These are phyloP conservation scores for Apostichopus leukothele DNA, from an alignment of 53 echinoderm and acorn worm species.

Conservation along the genomic window DNA sequence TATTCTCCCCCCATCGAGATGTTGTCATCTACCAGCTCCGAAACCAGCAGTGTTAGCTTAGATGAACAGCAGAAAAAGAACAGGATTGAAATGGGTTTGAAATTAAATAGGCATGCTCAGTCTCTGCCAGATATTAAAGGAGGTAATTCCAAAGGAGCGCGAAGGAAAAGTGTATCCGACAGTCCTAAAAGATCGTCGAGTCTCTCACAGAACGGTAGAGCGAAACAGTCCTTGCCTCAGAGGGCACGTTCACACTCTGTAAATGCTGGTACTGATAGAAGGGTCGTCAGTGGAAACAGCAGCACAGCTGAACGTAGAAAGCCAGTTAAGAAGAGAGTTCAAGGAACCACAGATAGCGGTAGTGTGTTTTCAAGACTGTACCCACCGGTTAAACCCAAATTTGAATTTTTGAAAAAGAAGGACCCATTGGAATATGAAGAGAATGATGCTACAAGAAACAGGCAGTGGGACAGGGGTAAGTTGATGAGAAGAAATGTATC, in stretches of 20 bases:
- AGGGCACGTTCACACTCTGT: not conserved
- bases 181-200: not conserved
- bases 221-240: constrained; percentile 10
- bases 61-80: constrained; percentile 9
- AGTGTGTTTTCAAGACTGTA: constrained; percentile 87
- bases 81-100: not conserved
- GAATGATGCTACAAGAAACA: constrained; percentile 40
- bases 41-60: constrained; percentile 2
- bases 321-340: not conserved
- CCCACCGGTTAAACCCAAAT: constrained; percentile 68
- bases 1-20: constrained; percentile 47
- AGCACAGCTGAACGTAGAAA: not conserved
- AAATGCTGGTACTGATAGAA: not conserved
- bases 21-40: constrained; percentile 42
- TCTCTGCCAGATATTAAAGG: constrained; percentile 15
- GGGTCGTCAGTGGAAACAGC: not conserved
- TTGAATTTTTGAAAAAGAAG: constrained; percentile 74
- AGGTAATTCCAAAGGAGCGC: not conserved
- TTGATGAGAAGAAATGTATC: constrained; percentile 62
- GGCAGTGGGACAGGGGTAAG: constrained; percentile 48
- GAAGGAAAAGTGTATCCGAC: not conserved
- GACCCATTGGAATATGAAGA: constrained; percentile 51
- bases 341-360: not conserved
- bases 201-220: constrained; percentile 5
- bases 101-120: not conserved